Conservation (phyloP, 2,888 invertebrate species). For the Heteropelma amictum region DNA sequence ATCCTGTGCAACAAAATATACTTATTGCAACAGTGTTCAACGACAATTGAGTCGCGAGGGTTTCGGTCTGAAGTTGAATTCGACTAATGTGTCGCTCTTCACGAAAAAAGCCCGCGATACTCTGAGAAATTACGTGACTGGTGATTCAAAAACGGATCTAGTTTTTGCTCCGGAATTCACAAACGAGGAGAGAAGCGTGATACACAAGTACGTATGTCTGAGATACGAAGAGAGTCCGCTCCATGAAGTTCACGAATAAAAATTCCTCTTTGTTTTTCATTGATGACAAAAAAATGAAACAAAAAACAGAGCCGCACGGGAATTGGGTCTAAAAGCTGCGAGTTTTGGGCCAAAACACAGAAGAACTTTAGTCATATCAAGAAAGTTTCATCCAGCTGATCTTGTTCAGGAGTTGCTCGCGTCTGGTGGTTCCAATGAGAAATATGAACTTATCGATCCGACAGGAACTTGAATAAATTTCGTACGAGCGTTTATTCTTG, state of each 20-base stretch:
- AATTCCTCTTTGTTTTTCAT: background rate
- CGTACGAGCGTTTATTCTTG: background rate
- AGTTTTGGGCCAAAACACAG: constrained; percentile 79
- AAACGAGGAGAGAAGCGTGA: constrained; percentile 82
- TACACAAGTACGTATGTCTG: constrained; percentile 79
- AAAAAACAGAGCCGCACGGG: constrained; percentile 74
- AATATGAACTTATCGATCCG: constrained; percentile 78
- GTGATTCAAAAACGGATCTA: constrained; percentile 79
- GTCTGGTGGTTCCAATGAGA: constrained; percentile 79
- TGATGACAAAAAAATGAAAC: constrained; percentile 2
- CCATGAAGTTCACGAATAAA: background rate
- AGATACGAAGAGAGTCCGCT: background rate
- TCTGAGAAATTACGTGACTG: constrained; percentile 76
- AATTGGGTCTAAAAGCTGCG: constrained; percentile 78
- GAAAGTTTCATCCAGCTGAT: constrained; percentile 77
- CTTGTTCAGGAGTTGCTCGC: constrained; percentile 78
- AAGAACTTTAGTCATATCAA: constrained; percentile 79
- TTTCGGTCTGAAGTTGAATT: constrained; percentile 69
- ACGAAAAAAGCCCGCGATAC: constrained; percentile 76
- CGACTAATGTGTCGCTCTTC: constrained; percentile 66
- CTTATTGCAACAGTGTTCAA: constrained; percentile 59
- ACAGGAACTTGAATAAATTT: constrained; percentile 48
- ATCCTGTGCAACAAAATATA: background rate
- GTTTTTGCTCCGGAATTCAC: constrained; percentile 82
- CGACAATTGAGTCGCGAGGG: constrained; percentile 72